Evolutionary conservation across 2,888 invertebrate species (phyloP), one percentile per base, ranked within the genome.

Genomic region (Pelosia muscerda): DNA sequence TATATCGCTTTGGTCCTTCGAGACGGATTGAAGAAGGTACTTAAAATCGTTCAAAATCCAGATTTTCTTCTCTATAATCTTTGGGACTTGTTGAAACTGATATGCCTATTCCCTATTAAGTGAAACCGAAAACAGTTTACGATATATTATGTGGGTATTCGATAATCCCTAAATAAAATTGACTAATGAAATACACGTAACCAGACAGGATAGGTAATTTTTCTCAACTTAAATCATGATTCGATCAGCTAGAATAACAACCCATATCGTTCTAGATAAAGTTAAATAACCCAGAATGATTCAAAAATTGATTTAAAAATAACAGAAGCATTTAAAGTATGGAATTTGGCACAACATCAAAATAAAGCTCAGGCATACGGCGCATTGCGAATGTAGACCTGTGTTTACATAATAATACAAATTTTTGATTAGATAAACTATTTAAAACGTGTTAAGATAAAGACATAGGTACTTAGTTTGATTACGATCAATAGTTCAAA

Each of bases 381-480:
- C 9, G 42, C 10, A 38, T 19, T 42, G 19, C 19, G 6, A 42
- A 42, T 42, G 42, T 42, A 19, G 42, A 0, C n/a, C 5, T n/a
- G n/a, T 49, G n/a, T 49, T 49, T 49, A 49, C 49, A 49, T 49
- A n/a, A n/a, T 49, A 8, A 13, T 34, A 19, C 5, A 6, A 57
- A 26, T 66, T 31, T 49, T 59, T 59, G 15, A 38, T 31, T 59
- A 61, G 15, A 38, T 31, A 19, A 34, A 34, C 3, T 38, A 23
- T 0, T 10, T 11, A 11, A 2, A 5, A 22, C n/a, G 1, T 34
- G 53, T 22, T 53, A 23, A 54, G 23, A 53, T 34, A n/a, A 28
- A 42, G 22, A 69, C 54, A 65, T 54, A 75, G 79, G 85, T 13
- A 60, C 22, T 1, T 34, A n/a, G n/a, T 28, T 31, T 53, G 53